Evolutionary conservation across 2,113 vertebrate species (phyloP).

Genomic region (Malurus melanocephalus): DNA sequence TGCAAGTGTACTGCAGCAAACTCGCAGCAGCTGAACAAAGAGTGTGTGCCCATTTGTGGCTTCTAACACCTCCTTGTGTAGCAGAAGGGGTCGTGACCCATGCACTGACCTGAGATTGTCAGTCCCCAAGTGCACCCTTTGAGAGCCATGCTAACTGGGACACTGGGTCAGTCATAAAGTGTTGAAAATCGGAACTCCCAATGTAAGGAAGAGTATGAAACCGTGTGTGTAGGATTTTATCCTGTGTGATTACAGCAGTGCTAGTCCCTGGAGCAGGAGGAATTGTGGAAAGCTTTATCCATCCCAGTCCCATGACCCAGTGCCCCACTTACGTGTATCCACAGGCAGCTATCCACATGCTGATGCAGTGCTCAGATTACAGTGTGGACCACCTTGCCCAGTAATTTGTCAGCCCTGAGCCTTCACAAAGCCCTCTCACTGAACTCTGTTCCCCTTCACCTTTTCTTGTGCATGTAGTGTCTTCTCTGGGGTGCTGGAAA

Average conservation of each 20-base stretch:
- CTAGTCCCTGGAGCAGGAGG: neutral
- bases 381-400: neutral
- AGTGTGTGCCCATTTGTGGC: rapidly evolving
- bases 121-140: neutral
- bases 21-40: neutral
- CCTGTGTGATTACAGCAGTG: neutral
- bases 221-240: neutral
- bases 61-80: neutral
- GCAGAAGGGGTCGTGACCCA: neutral
- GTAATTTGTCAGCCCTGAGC: neutral
- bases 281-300: neutral
- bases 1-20: neutral
- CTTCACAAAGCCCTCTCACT: neutral
- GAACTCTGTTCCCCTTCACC: neutral
- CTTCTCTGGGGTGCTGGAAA: neutral
- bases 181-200: neutral
- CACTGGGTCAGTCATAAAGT: neutral
- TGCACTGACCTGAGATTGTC: neutral
- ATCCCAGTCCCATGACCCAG: neutral
- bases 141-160: neutral
- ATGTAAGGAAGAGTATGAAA: neutral
- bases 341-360: neutral
- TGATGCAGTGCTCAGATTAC: neutral
- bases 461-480: neutral
- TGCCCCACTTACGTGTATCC: neutral